Base-by-base conservation (phyloP, 92 coral and sea anemone genomes). In the Palythoa heliodiscus region DNA sequence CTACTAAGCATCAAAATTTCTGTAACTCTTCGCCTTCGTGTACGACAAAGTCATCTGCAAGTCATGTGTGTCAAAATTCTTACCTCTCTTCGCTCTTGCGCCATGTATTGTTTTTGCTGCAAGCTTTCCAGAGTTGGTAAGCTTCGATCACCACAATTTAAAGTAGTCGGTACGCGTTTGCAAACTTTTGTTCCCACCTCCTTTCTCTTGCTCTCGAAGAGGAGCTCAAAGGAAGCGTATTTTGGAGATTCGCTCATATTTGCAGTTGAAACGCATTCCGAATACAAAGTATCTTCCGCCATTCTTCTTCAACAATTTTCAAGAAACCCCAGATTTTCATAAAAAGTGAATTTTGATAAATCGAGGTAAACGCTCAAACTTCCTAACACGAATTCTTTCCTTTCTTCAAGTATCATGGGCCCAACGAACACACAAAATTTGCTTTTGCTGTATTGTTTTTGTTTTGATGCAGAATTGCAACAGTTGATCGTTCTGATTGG, bases 391-490 rank as follows among this genome's bases (percentile, higher is more conserved):
- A 52, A 52, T 75, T 52, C 37, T 25, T 48, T 23, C 23, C 15
- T 70, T 63, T 13, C 12, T 66, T 20, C 35, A 23, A 20, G 20
- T 63, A n/a, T n/a, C 11, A 19, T 63, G 7, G 69, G 83, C 22
- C 53, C 29, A 19, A 78, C 35, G 19, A 58, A 35, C 24, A 37
- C 20, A 15, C 16, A 48, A 7, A 38, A 4, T 39, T 38, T 79
- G 22, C 84, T 70, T 37, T 43, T 39, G 12, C 17, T 29, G 13
- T 19, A 20, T 80, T 80, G 84, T 80, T 80, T 11, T 64, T 66
- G 84, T 80, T 66, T 80, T 80, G 84, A 80, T 20, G 84, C 74
- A 64, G 47, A 80, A 80, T 80, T 80, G 84, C 22, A 38, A 80
- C 84, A 43, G 4, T 64, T 15, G 7, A 11, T 4, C 60, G 17